Conservation (phyloP, 2,888 invertebrate genomes). For the Cordylochernes scorpioides region DNA sequence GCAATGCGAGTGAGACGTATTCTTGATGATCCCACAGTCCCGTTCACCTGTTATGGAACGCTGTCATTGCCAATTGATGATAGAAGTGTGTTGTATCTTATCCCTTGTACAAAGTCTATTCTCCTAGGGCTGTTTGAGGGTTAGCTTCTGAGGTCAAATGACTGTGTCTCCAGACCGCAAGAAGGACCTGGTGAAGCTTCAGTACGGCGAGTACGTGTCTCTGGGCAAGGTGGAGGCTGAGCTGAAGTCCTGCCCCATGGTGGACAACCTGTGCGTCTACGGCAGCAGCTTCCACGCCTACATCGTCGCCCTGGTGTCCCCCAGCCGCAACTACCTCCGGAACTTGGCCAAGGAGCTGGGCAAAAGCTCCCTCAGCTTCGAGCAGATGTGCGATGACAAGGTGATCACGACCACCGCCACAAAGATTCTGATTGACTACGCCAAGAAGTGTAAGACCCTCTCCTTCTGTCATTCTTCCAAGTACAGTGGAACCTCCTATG, state of each 20-base stretch:
- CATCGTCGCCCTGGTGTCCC: conserved; percentile 72
- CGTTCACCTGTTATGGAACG: too few relatives aligned
- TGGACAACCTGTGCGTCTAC: conserved; percentile 92
- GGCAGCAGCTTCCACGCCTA: conserved; percentile 60
- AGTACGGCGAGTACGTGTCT: conserved; percentile 92
- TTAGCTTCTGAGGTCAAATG: too few relatives aligned
- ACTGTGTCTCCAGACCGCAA: conserved; percentile 15
- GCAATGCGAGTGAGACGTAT: too few relatives aligned
- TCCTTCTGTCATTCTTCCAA: too few relatives aligned
- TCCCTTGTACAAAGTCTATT: too few relatives aligned
- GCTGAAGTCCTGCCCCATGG: conserved; percentile 68
- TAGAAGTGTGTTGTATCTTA: too few relatives aligned
- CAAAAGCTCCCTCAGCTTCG: conserved; percentile 4
- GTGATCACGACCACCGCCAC: conserved; percentile 2
- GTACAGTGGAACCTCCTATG: too few relatives aligned
- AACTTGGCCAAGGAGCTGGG: conserved; percentile 7
- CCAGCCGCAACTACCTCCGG: conserved; percentile 24
- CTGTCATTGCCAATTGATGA: too few relatives aligned
- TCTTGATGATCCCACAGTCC: too few relatives aligned
- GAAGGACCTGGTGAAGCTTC: conserved; percentile 82
- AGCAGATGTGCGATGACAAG: conserved; percentile 10
- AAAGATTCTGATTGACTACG: conserved; percentile 3
- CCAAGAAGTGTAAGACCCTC: conserved; percentile 9
- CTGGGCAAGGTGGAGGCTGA: conserved; percentile 86
- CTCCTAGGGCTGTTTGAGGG: too few relatives aligned